Percentiles rank a stretch among this genome's conserved stretches.
phyloP scores from a whole-genome alignment of 2,113 vertebrate species.

The Artemisiospiza belli region DNA sequence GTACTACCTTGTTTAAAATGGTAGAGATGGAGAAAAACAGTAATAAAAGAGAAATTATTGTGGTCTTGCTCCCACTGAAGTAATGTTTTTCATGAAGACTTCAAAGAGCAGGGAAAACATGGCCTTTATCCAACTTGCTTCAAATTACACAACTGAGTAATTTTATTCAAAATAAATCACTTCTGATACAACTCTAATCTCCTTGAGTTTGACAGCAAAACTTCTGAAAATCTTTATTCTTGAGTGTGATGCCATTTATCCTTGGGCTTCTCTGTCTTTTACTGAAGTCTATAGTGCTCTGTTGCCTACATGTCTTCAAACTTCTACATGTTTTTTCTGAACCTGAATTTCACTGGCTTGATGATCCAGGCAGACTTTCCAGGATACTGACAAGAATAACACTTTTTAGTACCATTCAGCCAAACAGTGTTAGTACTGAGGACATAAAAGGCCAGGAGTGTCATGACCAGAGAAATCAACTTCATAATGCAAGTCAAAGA shows the following conservation, averaged over 20 bases:
- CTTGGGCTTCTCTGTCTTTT: background rate
- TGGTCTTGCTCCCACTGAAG: conserved; percentile 4
- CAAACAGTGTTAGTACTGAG: background rate
- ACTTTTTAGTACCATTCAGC: background rate
- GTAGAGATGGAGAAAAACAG: background rate
- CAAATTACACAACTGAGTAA: background rate
- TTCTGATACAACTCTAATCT: background rate
- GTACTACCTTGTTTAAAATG: background rate
- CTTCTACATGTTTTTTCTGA: background rate
- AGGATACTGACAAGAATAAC: background rate
- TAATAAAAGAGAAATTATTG: conserved; percentile 20
- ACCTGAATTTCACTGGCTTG: background rate
- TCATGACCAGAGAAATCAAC: background rate
- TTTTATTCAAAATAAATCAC: conserved; percentile 28
- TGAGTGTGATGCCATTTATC: background rate
- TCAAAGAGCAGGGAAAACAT: background rate
- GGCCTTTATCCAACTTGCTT: background rate
- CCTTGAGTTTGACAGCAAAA: background rate
- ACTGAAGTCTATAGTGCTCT: background rate
- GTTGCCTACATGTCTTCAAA: background rate
- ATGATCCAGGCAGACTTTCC: background rate
- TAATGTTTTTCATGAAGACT: background rate
- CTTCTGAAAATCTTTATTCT: background rate
- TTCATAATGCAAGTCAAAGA: background rate
- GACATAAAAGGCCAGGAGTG: background rate